Evolutionary conservation across 2,113 vertebrate genomes (phyloP).

Genomic region (Girardinichthys multiradiatus): DNA sequence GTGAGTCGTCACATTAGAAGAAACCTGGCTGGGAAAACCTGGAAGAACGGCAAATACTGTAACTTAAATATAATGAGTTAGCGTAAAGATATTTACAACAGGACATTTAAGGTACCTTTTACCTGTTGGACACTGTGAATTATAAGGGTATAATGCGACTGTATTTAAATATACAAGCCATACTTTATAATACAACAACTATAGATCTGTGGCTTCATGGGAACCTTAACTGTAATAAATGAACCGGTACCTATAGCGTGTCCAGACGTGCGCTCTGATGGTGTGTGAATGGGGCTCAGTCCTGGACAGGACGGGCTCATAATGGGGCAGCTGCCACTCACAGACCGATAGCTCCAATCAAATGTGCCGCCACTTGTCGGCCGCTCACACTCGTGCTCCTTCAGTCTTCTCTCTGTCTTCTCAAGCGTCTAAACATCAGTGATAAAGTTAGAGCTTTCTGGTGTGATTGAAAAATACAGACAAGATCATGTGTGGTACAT

Average conservation of each 20-base stretch:
- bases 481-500: neutral
- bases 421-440: conserved; percentile 83
- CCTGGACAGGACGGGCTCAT: conserved; percentile 76
- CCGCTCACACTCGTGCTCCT: conserved; percentile 71
- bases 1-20: conserved; percentile 69
- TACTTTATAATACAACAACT: no score
- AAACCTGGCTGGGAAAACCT: conserved; percentile 74
- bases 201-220: no score
- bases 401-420: conserved; percentile 84
- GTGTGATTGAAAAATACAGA: neutral
- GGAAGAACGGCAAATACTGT: neutral
- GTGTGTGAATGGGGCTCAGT: conserved; percentile 73
- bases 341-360: conserved; percentile 78
- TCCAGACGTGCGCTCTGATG: conserved; percentile 67
- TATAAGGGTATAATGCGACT: neutral
- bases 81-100: neutral
- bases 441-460: neutral
- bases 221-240: neutral
- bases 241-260: conserved; percentile 64
- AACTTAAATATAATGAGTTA: neutral
- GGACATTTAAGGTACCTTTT: neutral
- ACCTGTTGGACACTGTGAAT: neutral
- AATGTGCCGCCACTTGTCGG: conserved; percentile 56
- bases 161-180: neutral
- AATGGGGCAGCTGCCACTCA: conserved; percentile 70